A percentile compares a stretch with the other conserved stretches of the same genome.
phyloP scores from a whole-genome alignment of 1,140 invertebrate genomes.

The Aricia agestis region DNA sequence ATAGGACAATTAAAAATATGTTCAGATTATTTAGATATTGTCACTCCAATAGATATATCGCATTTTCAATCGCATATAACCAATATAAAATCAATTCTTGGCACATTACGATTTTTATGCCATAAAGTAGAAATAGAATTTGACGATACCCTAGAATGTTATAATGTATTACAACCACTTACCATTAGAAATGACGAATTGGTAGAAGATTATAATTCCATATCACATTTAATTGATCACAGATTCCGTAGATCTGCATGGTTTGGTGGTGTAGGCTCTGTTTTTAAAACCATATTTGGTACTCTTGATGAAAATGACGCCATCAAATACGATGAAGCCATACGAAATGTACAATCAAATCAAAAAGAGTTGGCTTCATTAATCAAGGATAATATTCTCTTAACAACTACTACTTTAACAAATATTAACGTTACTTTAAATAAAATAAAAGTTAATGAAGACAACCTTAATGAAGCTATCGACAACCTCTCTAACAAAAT shows the following conservation, averaged over 20 bases:
- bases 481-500: constrained; percentile 20
- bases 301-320: constrained; percentile 34
- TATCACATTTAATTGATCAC: constrained; percentile 7
- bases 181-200: neutral
- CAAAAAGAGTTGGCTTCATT: constrained; percentile 26
- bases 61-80: neutral
- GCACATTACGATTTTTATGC: neutral
- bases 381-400: constrained; percentile 29
- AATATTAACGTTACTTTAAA: constrained; percentile 26
- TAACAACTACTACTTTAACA: constrained; percentile 24
- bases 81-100: neutral
- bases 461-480: constrained; percentile 21
- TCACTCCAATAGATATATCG: neutral
- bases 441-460: constrained; percentile 28
- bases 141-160: neutral
- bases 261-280: constrained; percentile 28
- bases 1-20: neutral
- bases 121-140: neutral
- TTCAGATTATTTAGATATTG: neutral
- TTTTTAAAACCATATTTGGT: constrained; percentile 32
- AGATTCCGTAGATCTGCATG: constrained; percentile 26
- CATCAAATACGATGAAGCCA: constrained; percentile 29
- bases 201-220: no score
- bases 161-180: neutral
- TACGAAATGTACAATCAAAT: constrained; percentile 26